A percentile compares a stretch with the other conserved stretches of the same genome.
These are phyloP conservation scores for Brenthis ino DNA, from an alignment of 2,888 invertebrate genomes.

Conservation along the genomic window DNA sequence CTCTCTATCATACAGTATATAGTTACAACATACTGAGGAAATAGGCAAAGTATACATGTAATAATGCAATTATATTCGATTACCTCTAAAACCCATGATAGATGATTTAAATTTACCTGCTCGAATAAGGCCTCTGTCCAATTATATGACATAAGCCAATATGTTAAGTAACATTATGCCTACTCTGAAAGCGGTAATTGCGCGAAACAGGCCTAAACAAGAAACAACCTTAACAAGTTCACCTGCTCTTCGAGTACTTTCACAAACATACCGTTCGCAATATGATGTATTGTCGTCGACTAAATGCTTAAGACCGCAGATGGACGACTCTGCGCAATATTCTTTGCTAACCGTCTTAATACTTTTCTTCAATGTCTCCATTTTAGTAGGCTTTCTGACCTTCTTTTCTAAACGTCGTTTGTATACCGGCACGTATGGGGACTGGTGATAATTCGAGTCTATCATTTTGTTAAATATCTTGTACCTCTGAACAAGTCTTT, in stretches of 20 bases:
- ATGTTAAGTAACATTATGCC: conserved; percentile 39
- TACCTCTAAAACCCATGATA: no score
- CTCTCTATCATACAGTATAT: no score
- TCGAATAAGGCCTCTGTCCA: neutral
- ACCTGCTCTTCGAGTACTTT: conserved; percentile 49
- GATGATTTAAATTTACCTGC: neutral
- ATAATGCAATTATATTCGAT: no score
- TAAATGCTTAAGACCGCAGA: conserved; percentile 73
- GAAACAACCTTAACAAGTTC: conserved; percentile 54
- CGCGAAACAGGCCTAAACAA: conserved; percentile 50
- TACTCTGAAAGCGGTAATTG: conserved; percentile 47
- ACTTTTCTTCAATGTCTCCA: conserved; percentile 58
- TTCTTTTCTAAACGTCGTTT: conserved; percentile 46
- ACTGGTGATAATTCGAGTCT: conserved; percentile 38
- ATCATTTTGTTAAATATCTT: conserved; percentile 30
- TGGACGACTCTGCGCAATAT: conserved; percentile 75
- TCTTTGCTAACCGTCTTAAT: conserved; percentile 62
- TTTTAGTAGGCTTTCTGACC: conserved; percentile 43
- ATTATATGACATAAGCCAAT: conserved; percentile 32
- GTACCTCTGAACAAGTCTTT: conserved; percentile 5
- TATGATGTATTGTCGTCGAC: conserved; percentile 63
- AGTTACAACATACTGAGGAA: no score
- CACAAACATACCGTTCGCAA: conserved; percentile 66
- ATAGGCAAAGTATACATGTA: no score
- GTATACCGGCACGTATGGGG: conserved; percentile 41